Evolutionary conservation across 2,797 vertebrate species (phyloP).

Genomic region (Micrastur ruficollis): DNA sequence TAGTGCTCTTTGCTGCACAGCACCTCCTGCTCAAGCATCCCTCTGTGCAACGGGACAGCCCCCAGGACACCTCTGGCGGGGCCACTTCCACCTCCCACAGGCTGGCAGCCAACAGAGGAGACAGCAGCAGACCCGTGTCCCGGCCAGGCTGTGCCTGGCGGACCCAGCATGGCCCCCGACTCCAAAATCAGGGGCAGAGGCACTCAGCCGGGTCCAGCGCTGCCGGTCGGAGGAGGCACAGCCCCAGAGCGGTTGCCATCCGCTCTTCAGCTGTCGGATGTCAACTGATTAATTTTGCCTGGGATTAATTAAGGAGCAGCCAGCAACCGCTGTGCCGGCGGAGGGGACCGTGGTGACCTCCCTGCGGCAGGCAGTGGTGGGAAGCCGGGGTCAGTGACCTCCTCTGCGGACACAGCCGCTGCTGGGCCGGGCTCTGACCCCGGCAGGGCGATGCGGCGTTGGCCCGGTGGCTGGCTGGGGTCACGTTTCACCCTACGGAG

Average conservation of each 20-base stretch:
- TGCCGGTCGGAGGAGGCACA: not conserved
- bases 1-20: not conserved
- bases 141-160: not conserved
- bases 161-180: fast-evolving
- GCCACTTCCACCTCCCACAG: fast-evolving
- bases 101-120: not conserved
- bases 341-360: not conserved
- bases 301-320: slow-evolving; percentile 54
- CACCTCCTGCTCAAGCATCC: not conserved
- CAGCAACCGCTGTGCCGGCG: not conserved
- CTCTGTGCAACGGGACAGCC: fast-evolving
- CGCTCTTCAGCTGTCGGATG: slow-evolving; percentile 47
- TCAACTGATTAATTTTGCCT: slow-evolving; percentile 60
- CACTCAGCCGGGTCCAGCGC: fast-evolving
- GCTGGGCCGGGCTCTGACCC: not conserved
- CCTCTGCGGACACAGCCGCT: not conserved
- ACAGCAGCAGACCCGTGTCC: not conserved
- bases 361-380: not conserved
- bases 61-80: fast-evolving
- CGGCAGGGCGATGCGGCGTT: fast-evolving
- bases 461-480: fast-evolving
- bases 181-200: not conserved
- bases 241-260: not conserved
- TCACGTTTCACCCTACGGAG: not conserved
- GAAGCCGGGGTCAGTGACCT: slow-evolving; percentile 34